Evolutionary conservation across 1,140 invertebrate species (phyloP).

Genomic region (Dendroctonus valens): DNA sequence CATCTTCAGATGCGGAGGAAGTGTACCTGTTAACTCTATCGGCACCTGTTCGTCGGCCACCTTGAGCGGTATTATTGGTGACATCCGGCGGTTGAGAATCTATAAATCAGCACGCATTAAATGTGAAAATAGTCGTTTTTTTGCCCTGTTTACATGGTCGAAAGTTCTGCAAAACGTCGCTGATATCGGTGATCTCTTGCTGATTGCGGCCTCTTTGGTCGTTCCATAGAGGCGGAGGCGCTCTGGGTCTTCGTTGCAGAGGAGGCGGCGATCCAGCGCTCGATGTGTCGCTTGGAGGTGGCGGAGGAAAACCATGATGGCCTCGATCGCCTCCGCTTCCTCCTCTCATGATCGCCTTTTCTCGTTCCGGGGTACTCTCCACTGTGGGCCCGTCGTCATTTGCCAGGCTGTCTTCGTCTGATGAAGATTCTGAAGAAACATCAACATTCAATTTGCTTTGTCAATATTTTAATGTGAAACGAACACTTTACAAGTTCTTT

Average conservation of each 20-base stretch:
- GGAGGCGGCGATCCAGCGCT: slow-evolving; percentile 74
- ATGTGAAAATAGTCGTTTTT: neutral
- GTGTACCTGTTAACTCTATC: slow-evolving; percentile 88
- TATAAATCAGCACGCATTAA: slow-evolving; percentile 39
- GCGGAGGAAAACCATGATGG: slow-evolving; percentile 51
- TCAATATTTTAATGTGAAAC: no score
- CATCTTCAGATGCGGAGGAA: slow-evolving; percentile 68
- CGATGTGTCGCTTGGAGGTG: slow-evolving; percentile 68
- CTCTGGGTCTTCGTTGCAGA: slow-evolving; percentile 54
- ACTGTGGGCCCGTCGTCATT: slow-evolving; percentile 53
- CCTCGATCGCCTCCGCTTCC: slow-evolving; percentile 48
- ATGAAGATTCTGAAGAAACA: slow-evolving; percentile 73
- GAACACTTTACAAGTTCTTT: no score
- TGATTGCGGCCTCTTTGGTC: slow-evolving; percentile 44
- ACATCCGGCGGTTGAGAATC: slow-evolving; percentile 86
- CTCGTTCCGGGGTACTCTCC: slow-evolving; percentile 58
- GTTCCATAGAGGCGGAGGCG: slow-evolving; percentile 53
- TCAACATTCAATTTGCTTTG: no score
- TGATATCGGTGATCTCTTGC: slow-evolving; percentile 65
- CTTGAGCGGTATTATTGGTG: slow-evolving; percentile 81
- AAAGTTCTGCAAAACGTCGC: slow-evolving; percentile 64
- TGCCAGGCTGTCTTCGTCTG: slow-evolving; percentile 76
- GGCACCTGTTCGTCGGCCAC: slow-evolving; percentile 60
- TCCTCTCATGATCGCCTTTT: slow-evolving; percentile 53
- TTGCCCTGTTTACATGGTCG: slow-evolving; percentile 60